phyloP scores from a whole-genome alignment of 2,888 invertebrate genomes.

The Vandiemenella viatica region DNA sequence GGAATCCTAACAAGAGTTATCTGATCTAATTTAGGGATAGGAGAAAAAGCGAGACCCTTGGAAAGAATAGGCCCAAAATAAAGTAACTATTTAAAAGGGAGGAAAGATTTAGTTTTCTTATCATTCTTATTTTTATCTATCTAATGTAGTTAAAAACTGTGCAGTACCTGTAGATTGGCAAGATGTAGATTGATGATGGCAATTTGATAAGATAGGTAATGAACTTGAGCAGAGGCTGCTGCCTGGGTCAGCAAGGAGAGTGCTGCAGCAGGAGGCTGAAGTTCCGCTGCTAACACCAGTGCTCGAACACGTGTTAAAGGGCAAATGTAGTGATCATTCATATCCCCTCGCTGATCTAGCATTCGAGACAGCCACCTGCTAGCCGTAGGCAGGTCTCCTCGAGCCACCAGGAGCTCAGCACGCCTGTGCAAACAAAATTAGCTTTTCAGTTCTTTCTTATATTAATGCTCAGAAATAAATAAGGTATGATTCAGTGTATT shows the following conservation, averaged over 20 bases:
- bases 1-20: too few species aligned
- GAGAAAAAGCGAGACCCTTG: too few species aligned
- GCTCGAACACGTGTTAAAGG: constrained; percentile 44
- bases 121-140: too few species aligned
- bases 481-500: too few species aligned
- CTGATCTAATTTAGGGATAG: too few species aligned
- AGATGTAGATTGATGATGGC: constrained; percentile 63
- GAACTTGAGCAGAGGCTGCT: constrained; percentile 53
- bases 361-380: constrained; percentile 34
- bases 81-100: too few species aligned
- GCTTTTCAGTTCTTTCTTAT: too few species aligned
- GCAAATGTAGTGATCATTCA: constrained; percentile 34
- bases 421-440: constrained; percentile 21
- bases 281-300: constrained; percentile 51
- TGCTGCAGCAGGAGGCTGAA: constrained; percentile 32
- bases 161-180: constrained; percentile 55
- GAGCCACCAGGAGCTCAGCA: constrained; percentile 28
- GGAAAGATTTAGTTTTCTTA: too few species aligned
- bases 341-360: constrained; percentile 36
- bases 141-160: too few species aligned
- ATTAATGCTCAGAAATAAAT: too few species aligned
- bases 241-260: constrained; percentile 45
- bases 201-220: constrained; percentile 62
- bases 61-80: too few species aligned
- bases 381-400: constrained; percentile 28